Percentiles rank a stretch among this genome's conserved stretches.
These are phyloP conservation scores for Troilus luridus DNA, from an alignment of 2,888 invertebrate genomes.

Conservation along the genomic window DNA sequence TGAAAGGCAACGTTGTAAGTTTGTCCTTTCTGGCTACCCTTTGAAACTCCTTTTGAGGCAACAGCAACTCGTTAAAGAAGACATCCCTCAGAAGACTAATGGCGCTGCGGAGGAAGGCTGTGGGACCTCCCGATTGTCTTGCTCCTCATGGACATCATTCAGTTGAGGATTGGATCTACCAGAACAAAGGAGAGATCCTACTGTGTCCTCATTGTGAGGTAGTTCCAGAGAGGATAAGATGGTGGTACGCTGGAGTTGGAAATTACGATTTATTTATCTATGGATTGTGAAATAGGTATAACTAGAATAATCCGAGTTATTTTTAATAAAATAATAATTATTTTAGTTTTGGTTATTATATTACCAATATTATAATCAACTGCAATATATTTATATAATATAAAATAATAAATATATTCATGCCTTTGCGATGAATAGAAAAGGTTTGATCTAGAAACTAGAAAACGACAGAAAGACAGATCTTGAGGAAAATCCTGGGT, in stretches of 20 bases:
- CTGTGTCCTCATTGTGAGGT: not conserved
- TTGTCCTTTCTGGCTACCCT: not conserved
- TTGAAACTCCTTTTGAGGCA: not conserved
- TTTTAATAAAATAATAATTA: too few species aligned
- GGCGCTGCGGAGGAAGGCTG: not conserved
- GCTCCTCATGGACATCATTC: not conserved
- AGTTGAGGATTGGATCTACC: not conserved
- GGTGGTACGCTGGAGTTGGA: not conserved
- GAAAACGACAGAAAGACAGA: too few species aligned
- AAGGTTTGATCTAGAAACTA: too few species aligned
- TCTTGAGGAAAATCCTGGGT: too few species aligned
- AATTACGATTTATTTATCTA: not conserved
- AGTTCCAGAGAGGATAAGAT: not conserved
- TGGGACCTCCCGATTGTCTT: not conserved
- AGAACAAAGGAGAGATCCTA: not conserved
- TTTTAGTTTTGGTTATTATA: too few species aligned
- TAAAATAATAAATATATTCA: too few species aligned
- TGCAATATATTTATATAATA: too few species aligned
- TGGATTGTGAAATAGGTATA: not conserved
- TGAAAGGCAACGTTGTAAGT: not conserved
- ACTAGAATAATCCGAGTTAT: too few species aligned
- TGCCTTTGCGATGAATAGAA: too few species aligned
- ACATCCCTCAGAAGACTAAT: not conserved
- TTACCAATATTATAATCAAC: too few species aligned
- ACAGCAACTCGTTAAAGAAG: not conserved